phyloP scores from a whole-genome alignment of 2,113 vertebrate genomes.

The Cercopithecus mona region DNA sequence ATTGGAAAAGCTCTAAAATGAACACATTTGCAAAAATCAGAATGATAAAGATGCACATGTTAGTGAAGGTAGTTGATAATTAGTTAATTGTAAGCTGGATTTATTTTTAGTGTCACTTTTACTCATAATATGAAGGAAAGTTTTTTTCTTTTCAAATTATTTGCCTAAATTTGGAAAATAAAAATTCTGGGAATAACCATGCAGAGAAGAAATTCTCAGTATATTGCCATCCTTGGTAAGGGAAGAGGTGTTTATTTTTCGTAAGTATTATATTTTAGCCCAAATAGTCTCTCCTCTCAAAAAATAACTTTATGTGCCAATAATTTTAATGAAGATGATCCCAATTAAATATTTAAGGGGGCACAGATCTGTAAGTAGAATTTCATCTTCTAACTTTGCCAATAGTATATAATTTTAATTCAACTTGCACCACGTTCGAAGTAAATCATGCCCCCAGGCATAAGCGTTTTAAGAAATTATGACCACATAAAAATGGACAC shows the following conservation, averaged over 20 bases:
- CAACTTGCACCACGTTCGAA: not conserved
- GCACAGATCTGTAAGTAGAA: not conserved
- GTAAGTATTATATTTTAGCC: not conserved
- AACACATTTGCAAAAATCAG: not conserved
- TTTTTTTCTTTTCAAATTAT: not conserved
- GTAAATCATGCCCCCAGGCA: not conserved
- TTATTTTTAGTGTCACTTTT: not conserved
- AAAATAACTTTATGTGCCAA: not conserved
- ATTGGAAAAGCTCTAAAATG: not conserved
- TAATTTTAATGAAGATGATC: not conserved
- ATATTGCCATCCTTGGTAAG: not conserved
- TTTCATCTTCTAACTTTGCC: not conserved
- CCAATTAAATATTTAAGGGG: not conserved
- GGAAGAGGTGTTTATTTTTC: not conserved
- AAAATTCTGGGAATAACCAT: not conserved
- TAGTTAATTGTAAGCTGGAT: constrained; percentile 27
- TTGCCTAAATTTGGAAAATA: not conserved
- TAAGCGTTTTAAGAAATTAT: not conserved
- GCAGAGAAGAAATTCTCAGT: not conserved
- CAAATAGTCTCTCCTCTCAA: not conserved
- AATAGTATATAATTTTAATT: not conserved
- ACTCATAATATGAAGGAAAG: not conserved
- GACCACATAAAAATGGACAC: not conserved
- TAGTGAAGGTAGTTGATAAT: not conserved
- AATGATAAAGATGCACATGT: not conserved